A percentile compares a stretch with the other conserved stretches of the same genome.
Evolutionary conservation across 2,888 invertebrate species (phyloP).

Genomic region (Xylota segnis): DNA sequence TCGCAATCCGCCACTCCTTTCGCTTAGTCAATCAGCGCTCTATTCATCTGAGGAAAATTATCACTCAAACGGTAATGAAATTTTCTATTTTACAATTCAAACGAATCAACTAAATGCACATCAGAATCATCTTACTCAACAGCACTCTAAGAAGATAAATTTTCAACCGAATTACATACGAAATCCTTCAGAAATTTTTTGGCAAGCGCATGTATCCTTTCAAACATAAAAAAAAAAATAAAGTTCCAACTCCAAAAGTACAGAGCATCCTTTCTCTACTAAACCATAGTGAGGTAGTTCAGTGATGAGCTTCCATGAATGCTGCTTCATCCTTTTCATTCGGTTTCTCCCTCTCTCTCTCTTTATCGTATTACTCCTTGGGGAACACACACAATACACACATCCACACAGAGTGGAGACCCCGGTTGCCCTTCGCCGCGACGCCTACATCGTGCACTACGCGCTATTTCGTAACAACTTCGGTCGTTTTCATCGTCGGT

Average conservation of each 20-base stretch:
- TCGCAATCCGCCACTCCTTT: no score
- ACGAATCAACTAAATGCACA: slow-evolving; percentile 48
- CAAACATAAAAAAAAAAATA: background rate
- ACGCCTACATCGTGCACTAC: slow-evolving; percentile 27
- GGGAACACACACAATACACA: slow-evolving; percentile 33
- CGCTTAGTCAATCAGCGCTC: no score
- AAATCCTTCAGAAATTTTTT: slow-evolving; percentile 50
- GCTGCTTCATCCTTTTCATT: slow-evolving; percentile 28
- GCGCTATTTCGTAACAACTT: slow-evolving; percentile 68
- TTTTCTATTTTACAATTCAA: slow-evolving; percentile 25
- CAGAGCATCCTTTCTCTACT: slow-evolving; percentile 60
- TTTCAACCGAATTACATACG: slow-evolving; percentile 18
- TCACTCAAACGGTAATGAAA: slow-evolving; percentile 17
- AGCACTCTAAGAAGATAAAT: slow-evolving; percentile 6
- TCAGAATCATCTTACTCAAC: slow-evolving; percentile 18
- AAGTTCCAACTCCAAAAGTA: slow-evolving; percentile 12
- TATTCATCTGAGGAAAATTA: no score
- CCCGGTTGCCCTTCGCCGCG: background rate
- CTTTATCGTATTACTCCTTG: slow-evolving; percentile 33
- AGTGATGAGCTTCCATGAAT: slow-evolving; percentile 74
- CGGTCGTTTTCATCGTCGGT: slow-evolving; percentile 48
- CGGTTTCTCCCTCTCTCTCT: background rate
- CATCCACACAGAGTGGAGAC: no score
- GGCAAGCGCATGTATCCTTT: slow-evolving; percentile 47
- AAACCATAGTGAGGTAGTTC: slow-evolving; percentile 72